phyloP scores from a whole-genome alignment of 1,140 invertebrate species.

The Trachymyrmex cornetzi region DNA sequence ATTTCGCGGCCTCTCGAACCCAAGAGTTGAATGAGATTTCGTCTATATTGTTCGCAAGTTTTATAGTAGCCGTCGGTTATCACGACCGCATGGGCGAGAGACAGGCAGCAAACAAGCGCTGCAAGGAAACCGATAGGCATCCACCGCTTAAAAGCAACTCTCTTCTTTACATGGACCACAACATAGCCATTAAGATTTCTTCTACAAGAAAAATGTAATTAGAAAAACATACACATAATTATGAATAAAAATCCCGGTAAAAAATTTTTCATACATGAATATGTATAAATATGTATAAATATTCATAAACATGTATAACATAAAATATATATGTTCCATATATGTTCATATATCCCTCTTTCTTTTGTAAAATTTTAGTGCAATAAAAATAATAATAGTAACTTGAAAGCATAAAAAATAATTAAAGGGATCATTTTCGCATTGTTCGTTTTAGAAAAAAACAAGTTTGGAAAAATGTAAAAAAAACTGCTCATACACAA shows the following conservation, averaged over 20 bases:
- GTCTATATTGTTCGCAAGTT: slow-evolving; percentile 90
- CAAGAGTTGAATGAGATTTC: slow-evolving; percentile 86
- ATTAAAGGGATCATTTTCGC: too few species aligned
- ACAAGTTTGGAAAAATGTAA: too few species aligned
- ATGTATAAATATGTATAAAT: too few species aligned
- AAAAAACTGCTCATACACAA: too few species aligned
- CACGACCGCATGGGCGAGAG: slow-evolving; percentile 88
- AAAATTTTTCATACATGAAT: too few species aligned
- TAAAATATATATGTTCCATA: too few species aligned
- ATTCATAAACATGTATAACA: too few species aligned
- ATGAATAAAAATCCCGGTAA: neutral
- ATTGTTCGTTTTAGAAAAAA: too few species aligned
- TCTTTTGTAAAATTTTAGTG: too few species aligned
- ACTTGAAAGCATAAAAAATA: too few species aligned
- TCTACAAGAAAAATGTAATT: neutral
- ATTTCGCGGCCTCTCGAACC: slow-evolving; percentile 82
- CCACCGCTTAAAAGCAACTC: slow-evolving; percentile 88
- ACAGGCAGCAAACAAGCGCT: slow-evolving; percentile 88
- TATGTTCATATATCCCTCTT: too few species aligned
- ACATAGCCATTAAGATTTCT: slow-evolving; percentile 77
- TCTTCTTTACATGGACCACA: slow-evolving; percentile 86
- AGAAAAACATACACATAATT: neutral
- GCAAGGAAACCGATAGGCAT: slow-evolving; percentile 87
- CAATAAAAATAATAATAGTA: too few species aligned
- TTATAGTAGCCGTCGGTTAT: slow-evolving; percentile 90